Percentiles rank a stretch among this genome's conserved stretches.
These are phyloP conservation scores for Cryptocephalus primarius DNA, from an alignment of 2,888 invertebrate genomes.

Conservation along the genomic window DNA sequence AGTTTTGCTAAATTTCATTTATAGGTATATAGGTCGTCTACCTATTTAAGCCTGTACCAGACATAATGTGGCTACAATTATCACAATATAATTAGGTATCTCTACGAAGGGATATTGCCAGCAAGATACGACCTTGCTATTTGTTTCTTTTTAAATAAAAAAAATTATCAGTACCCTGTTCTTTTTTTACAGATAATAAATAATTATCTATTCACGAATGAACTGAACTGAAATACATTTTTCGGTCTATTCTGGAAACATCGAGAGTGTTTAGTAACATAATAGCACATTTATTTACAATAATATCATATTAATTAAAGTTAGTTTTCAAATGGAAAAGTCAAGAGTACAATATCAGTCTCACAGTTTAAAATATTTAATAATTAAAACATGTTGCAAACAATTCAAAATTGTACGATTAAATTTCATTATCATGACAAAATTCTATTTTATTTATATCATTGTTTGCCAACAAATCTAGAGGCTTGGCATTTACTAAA, in stretches of 20 bases:
- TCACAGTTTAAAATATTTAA: constrained; percentile 23
- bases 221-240: constrained; percentile 3
- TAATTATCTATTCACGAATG: constrained; percentile 2
- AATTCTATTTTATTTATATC: constrained; percentile 31
- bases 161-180: constrained; percentile 6
- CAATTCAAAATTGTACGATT: constrained; percentile 13
- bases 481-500: constrained; percentile 41
- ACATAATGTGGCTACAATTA: no score
- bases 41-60: no score
- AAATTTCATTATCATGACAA: constrained; percentile 36
- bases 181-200: constrained; percentile 2
- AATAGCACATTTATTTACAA: constrained; percentile 21
- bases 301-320: constrained; percentile 13
- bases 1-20: no score
- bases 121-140: no score
- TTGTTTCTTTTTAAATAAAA: no score
- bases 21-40: no score
- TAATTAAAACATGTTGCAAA: constrained; percentile 5
- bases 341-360: constrained; percentile 27
- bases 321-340: constrained; percentile 17
- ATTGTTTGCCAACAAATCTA: constrained; percentile 30
- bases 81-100: no score
- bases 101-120: no score
- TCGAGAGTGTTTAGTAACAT: background rate
- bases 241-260: constrained; percentile 6